Conservation (phyloP, 2,797 vertebrate species). For the Ptychadena robeensis region DNA sequence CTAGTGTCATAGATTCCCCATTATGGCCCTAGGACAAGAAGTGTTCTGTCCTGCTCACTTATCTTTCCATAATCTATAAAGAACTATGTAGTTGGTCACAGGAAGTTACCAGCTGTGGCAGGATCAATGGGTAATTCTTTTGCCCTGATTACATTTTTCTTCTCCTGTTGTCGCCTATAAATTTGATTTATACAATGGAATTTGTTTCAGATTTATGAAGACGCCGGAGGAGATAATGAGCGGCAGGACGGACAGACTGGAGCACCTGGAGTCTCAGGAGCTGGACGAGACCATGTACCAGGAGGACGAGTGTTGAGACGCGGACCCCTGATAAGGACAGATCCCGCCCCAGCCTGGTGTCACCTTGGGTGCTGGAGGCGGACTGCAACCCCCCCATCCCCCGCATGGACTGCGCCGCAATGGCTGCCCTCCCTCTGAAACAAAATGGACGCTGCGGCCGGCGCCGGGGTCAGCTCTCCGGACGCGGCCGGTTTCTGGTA, state of each 20-base stretch:
- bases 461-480: neutral
- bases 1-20: too few species aligned
- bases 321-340: slow-evolving; percentile 12
- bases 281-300: slow-evolving; percentile 93
- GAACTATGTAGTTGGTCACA: too few species aligned
- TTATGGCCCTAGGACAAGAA: too few species aligned
- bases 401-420: neutral
- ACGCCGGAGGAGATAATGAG: slow-evolving; percentile 98
- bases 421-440: neutral
- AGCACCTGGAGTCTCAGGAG: slow-evolving; percentile 94
- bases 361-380: neutral
- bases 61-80: too few species aligned
- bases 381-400: neutral
- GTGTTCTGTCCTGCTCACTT: too few species aligned
- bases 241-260: slow-evolving; percentile 91
- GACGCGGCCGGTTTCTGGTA: neutral
- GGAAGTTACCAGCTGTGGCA: too few species aligned
- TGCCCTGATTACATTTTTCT: too few species aligned
- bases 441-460: neutral
- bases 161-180: neutral
- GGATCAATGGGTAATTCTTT: too few species aligned
- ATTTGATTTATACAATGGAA: too few species aligned
- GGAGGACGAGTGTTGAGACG: slow-evolving; percentile 90
- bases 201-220: slow-evolving; percentile 99
- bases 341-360: slow-evolving; percentile 55